Percentiles rank a stretch among this genome's conserved stretches.
These are phyloP conservation scores for Eurosta solidaginis DNA, from an alignment of 1,140 invertebrate species.

Conservation along the genomic window DNA sequence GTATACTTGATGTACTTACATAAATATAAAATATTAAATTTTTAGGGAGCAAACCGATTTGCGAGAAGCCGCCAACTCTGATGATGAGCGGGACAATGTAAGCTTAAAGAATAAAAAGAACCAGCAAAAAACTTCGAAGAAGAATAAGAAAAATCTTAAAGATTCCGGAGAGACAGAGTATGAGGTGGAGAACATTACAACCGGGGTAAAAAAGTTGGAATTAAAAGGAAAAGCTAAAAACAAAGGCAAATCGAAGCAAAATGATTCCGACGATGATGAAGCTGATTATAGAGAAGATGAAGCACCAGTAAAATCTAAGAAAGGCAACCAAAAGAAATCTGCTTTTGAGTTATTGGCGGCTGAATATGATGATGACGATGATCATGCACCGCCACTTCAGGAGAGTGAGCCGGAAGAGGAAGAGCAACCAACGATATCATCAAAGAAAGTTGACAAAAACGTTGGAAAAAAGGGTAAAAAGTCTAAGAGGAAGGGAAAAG, in stretches of 20 bases:
- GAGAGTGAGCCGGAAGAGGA: conserved; percentile 60
- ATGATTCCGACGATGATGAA: conserved; percentile 55
- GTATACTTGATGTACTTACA: too few relatives aligned
- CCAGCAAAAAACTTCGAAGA: conserved; percentile 45
- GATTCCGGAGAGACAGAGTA: conserved; percentile 39
- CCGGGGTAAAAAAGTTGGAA: conserved; percentile 49
- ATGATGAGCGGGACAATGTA: conserved; percentile 43
- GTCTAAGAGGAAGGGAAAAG: conserved; percentile 70
- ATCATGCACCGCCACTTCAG: conserved; percentile 48
- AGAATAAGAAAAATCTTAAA: conserved; percentile 41
- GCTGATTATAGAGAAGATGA: conserved; percentile 42
- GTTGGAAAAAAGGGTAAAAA: conserved; percentile 72
- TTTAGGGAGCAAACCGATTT: conserved; percentile 32
- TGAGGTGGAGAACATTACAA: conserved; percentile 39
- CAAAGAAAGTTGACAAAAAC: conserved; percentile 64
- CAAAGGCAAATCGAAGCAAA: conserved; percentile 37
- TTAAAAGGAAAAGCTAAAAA: conserved; percentile 50
- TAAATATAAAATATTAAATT: not conserved
- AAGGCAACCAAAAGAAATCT: conserved; percentile 62
- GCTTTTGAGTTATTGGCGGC: conserved; percentile 68
- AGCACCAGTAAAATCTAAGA: conserved; percentile 38
- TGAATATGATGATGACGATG: conserved; percentile 61
- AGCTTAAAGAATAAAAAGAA: conserved; percentile 55
- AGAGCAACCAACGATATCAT: conserved; percentile 61
- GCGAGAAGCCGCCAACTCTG: conserved; percentile 41